Evolutionary conservation across 2,113 vertebrate species (phyloP), one percentile per base, ranked within the genome.

Genomic region (Cyanoramphus novaezelandiae): DNA sequence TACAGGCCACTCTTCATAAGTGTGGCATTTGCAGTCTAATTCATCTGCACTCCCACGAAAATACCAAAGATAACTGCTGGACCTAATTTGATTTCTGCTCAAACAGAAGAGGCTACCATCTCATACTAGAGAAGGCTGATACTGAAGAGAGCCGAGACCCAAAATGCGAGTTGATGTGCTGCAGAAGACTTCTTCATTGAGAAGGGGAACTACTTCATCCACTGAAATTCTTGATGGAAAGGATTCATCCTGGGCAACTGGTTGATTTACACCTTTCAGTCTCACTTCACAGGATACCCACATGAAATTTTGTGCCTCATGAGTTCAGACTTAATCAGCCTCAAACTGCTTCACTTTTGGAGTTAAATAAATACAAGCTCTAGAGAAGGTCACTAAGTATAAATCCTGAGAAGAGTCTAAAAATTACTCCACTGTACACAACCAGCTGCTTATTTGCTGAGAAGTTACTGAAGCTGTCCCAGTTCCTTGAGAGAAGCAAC

Each of bases 371-470:
- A 86, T 21, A 64, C 27, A 82, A 69, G 50, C n/a, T 92, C 41
- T 85, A 82, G 44, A 70, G 33, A 43, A 83, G 29, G 44, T 33
- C 3, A 1, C 21, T 65, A 80, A 80, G 41, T 27, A 6, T 71
- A 92, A 93, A 88, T 10, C 12, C 57, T 60, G 79, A 76, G 68
- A 46, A 50, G 18, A 92, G 39, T 90, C 88, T 93, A 93, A 94
- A 92, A 80, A 90, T 72, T 68, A 90, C 53, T 90, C 68, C 71
- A 80, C 29, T 5, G 4, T 31, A 92, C 28, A 79, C 31, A 35
- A 88, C n/a, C 79, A 90, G 79, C 47, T 90, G 64, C 63, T 62
- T 85, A 76, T 82, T 82, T 71, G 43, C 33, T 81, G 44, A 88
- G 59, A 92, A 91, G 68, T 35, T 68, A 80, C 83, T 74, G 80